phyloP scores from a whole-genome alignment of 1,140 invertebrate species.

The Gonatopus flavifemur region DNA sequence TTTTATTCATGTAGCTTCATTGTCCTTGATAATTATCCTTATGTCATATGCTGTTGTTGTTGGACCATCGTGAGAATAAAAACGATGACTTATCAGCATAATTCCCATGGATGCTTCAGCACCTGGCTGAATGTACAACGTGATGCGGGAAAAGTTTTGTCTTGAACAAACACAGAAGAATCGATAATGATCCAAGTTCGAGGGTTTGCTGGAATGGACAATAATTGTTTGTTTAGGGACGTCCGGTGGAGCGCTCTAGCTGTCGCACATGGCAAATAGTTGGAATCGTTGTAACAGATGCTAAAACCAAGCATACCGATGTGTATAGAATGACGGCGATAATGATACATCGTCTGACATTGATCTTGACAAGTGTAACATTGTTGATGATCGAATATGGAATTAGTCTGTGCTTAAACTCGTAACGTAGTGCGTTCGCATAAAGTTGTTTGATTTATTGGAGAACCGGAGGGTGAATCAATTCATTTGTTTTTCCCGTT shows the following conservation, averaged over 20 bases:
- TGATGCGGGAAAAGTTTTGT: constrained; percentile 40
- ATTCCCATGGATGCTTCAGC: constrained; percentile 54
- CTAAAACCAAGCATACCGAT: no score
- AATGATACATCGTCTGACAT: no score
- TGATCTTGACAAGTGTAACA: no score
- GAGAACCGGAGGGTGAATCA: no score
- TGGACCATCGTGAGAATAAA: constrained; percentile 50
- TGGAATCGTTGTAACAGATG: constrained; percentile 42
- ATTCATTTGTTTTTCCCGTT: no score
- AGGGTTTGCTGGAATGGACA: constrained; percentile 29
- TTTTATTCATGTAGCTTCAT: background rate
- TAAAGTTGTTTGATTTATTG: no score
- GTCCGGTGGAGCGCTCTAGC: constrained; percentile 40
- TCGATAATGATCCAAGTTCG: constrained; percentile 4
- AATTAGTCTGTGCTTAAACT: no score
- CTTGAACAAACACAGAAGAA: constrained; percentile 22
- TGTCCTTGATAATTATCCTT: constrained; percentile 12
- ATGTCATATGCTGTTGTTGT: constrained; percentile 15
- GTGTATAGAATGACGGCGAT: no score
- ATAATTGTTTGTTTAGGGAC: constrained; percentile 44
- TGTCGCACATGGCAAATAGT: constrained; percentile 40
- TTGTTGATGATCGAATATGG: no score
- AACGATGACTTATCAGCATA: constrained; percentile 51
- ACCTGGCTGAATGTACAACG: constrained; percentile 43
- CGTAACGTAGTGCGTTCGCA: no score